These are phyloP conservation scores for Drosophila lacicola DNA, from an alignment of 2,888 invertebrate genomes.

Conservation along the genomic window DNA sequence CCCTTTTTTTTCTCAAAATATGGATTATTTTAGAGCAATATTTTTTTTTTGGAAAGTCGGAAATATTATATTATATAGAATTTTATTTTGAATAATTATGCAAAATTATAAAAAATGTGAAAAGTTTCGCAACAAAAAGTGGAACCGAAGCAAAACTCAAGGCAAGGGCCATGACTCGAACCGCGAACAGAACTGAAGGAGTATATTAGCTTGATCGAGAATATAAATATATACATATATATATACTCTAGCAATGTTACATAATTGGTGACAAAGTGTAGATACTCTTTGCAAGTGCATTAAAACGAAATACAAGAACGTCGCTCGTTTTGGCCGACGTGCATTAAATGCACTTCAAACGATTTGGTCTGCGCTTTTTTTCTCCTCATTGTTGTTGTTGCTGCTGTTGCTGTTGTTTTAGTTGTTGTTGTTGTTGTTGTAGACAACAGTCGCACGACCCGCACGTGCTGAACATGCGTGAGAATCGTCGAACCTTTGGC, in stretches of 20 bases:
- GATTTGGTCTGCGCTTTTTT: conserved; percentile 56
- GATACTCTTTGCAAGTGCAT: neutral
- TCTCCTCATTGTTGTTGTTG: neutral
- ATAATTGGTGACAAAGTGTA: neutral
- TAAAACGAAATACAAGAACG: conserved; percentile 17
- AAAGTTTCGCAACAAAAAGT: no score
- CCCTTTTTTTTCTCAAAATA: no score
- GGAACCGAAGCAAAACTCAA: no score
- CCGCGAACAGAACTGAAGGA: no score
- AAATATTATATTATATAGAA: no score
- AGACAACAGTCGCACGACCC: conserved; percentile 66
- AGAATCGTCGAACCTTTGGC: conserved; percentile 83
- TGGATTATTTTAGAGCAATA: no score
- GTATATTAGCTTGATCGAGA: no score
- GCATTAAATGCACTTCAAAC: conserved; percentile 76
- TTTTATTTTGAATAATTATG: no score
- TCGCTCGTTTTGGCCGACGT: conserved; percentile 52
- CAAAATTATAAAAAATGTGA: no score
- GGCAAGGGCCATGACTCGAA: no score
- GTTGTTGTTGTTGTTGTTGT: conserved; percentile 8
- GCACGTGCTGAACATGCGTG: conserved; percentile 85
- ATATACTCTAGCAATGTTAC: neutral
- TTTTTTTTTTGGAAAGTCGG: no score
- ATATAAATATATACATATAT: neutral
- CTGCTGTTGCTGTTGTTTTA: neutral